A percentile compares a stretch with the other conserved stretches of the same genome.
Conservation (phyloP, 1,140 invertebrate species). For the Cheumatopsyche charites region DNA sequence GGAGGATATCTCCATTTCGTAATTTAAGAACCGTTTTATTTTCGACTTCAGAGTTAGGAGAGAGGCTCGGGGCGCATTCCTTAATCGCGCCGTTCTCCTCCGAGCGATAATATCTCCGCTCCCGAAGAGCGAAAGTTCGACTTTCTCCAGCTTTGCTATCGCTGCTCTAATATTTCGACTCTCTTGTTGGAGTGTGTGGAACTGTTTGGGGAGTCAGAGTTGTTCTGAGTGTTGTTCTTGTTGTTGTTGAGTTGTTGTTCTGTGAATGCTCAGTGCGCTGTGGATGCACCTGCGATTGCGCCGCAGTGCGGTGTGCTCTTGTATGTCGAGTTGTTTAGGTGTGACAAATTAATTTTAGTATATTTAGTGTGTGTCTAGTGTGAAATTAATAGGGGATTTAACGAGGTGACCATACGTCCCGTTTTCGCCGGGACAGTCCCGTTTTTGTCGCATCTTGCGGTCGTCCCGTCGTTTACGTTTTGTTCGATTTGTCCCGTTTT, state of each 20-base stretch:
- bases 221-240: too few relatives aligned
- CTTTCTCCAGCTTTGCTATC: neutral
- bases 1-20: constrained; percentile 23
- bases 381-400: too few relatives aligned
- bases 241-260: too few relatives aligned
- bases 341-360: too few relatives aligned
- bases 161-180: too few relatives aligned
- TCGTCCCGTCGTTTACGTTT: too few relatives aligned
- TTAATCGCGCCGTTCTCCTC: neutral
- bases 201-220: too few relatives aligned
- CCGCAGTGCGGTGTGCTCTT: neutral
- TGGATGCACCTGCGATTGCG: neutral
- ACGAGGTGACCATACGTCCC: constrained; percentile 27
- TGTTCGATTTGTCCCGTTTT: too few relatives aligned
- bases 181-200: too few relatives aligned
- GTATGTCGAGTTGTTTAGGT: too few relatives aligned
- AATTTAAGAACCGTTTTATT: constrained; percentile 27
- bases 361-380: too few relatives aligned
- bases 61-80: neutral
- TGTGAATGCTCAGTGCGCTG: too few relatives aligned
- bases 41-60: constrained; percentile 19
- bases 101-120: constrained; percentile 2
- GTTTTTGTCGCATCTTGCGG: constrained; percentile 1
- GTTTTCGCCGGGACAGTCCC: constrained; percentile 24
- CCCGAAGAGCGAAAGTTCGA: neutral